Evolutionary conservation across 2,797 vertebrate species (phyloP).

Genomic region (Rhinophrynus dorsalis): DNA sequence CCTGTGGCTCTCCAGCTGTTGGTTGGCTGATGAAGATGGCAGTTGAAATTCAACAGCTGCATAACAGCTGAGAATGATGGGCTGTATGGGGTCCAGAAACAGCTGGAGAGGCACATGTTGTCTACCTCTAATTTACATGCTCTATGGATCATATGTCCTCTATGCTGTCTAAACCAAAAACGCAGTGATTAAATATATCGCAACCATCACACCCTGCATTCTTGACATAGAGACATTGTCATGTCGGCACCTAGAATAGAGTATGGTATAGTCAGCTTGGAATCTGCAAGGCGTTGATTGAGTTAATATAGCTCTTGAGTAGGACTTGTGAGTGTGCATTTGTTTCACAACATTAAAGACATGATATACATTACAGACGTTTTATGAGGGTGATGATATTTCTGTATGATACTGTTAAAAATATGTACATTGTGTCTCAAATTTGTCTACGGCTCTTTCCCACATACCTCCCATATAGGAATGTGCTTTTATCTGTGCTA

Average conservation of each 20-base stretch:
- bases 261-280: constrained; percentile 54
- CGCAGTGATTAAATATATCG: constrained; percentile 59
- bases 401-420: constrained; percentile 52
- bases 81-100: no score
- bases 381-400: constrained; percentile 52
- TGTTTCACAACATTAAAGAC: constrained; percentile 55
- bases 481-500: no score
- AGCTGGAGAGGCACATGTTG: no score
- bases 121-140: no score
- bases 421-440: constrained; percentile 51
- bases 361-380: constrained; percentile 47
- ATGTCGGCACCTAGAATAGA: constrained; percentile 55
- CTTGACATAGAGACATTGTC: constrained; percentile 57
- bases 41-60: no score
- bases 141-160: constrained; percentile 54
- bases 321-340: constrained; percentile 51
- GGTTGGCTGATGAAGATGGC: no score
- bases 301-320: constrained; percentile 58
- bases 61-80: no score
- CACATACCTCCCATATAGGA: no score
- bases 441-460: no score
- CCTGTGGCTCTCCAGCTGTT: no score
- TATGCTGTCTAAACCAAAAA: constrained; percentile 57
- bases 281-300: constrained; percentile 55
- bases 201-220: constrained; percentile 56